Evolutionary conservation across 2,113 vertebrate species (phyloP).

Genomic region (Chaetops frenatus): DNA sequence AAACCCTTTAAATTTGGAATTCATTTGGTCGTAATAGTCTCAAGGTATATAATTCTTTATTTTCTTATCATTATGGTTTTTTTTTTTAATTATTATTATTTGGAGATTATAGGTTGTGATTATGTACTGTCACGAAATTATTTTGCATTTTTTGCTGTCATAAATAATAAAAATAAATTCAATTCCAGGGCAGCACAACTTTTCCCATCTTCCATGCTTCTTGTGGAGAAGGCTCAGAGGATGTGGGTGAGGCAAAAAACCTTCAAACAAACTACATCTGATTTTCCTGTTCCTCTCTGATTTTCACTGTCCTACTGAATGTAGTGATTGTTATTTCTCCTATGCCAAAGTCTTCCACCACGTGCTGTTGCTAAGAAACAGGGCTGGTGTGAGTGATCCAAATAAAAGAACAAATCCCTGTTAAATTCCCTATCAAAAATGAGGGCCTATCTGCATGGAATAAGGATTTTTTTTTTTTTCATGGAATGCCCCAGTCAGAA

Average conservation of each 20-base stretch:
- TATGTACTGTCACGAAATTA: background rate
- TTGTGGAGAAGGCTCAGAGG: background rate
- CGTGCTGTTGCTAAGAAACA: conserved; percentile 49
- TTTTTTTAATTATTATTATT: background rate
- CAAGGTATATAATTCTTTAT: background rate
- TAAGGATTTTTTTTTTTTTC: background rate
- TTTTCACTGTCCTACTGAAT: background rate
- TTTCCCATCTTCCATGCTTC: background rate
- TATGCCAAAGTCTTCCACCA: background rate
- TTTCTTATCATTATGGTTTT: background rate
- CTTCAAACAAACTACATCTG: background rate
- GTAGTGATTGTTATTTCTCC: background rate
- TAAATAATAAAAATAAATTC: background rate
- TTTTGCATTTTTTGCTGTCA: background rate
- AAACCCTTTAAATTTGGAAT: background rate
- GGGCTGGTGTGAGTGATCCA: background rate
- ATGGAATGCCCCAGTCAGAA: background rate
- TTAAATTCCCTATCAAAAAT: background rate
- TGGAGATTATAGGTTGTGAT: background rate
- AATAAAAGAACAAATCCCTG: background rate
- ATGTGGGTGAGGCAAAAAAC: background rate
- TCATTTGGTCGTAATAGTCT: background rate
- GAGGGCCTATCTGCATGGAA: background rate
- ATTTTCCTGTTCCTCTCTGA: background rate
- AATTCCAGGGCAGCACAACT: background rate